Conservation (phyloP, 2,797 vertebrate genomes). For the Philypnodon macrostomus region DNA sequence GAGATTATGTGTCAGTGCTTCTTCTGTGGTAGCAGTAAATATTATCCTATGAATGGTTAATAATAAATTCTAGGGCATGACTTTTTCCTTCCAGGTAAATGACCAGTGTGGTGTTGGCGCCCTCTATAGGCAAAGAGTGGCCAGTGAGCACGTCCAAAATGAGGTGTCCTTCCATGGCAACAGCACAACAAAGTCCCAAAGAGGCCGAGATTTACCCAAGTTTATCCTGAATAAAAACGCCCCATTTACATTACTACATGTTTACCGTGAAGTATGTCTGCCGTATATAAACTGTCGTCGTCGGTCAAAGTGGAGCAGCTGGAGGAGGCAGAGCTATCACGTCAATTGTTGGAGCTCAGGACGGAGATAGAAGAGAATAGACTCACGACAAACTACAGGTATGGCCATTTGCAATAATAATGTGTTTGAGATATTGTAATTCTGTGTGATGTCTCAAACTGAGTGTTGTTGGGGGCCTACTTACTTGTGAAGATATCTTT, state of each 20-base stretch:
- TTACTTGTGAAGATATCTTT: too few relatives aligned
- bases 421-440: not conserved
- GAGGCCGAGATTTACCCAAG: conserved; percentile 25
- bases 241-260: not conserved
- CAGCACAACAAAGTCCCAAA: conserved; percentile 42
- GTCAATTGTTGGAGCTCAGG: conserved; percentile 66
- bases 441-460: too few relatives aligned
- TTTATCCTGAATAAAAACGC: not conserved
- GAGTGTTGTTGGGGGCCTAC: too few relatives aligned
- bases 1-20: too few relatives aligned
- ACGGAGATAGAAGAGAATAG: conserved; percentile 65
- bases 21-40: too few relatives aligned
- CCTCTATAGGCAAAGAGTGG: conserved; percentile 53
- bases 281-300: conserved; percentile 68
- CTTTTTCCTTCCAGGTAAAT: too few relatives aligned
- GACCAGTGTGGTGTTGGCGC: conserved; percentile 14
- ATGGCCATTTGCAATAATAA: conserved; percentile 2
- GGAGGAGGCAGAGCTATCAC: conserved; percentile 76
- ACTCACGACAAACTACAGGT: conserved; percentile 61
- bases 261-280: conserved; percentile 46
- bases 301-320: conserved; percentile 71
- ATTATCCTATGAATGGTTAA: too few relatives aligned
- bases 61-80: too few relatives aligned
- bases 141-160: conserved; percentile 10
- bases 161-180: conserved; percentile 55